Conservation (phyloP, 2,113 vertebrate species). For the Nyctibius bracteatus region DNA sequence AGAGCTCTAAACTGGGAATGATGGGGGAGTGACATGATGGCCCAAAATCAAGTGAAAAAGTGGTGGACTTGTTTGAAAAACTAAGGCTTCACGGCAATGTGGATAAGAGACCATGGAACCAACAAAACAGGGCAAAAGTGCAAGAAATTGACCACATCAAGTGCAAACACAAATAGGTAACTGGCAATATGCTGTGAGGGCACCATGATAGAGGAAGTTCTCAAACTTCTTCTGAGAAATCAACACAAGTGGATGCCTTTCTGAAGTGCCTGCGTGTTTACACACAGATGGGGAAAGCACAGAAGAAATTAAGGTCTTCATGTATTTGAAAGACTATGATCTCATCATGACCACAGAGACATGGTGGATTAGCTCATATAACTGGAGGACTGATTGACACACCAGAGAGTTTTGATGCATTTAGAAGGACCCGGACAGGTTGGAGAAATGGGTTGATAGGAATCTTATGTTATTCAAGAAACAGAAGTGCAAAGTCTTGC, state of each 20-base stretch:
- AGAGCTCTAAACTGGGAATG: neutral
- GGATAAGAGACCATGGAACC: neutral
- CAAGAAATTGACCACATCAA: neutral
- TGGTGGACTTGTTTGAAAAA: neutral
- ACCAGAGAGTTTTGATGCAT: neutral
- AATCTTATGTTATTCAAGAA: neutral
- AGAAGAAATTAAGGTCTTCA: neutral
- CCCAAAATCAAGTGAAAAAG: neutral
- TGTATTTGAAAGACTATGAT: neutral
- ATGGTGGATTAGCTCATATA: neutral
- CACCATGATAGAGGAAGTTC: neutral
- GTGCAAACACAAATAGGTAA: neutral
- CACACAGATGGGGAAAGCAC: neutral
- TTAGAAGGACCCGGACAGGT: neutral
- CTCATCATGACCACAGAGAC: neutral
- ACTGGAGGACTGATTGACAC: neutral
- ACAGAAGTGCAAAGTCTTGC: neutral
- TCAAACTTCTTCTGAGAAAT: neutral
- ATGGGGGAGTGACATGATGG: neutral
- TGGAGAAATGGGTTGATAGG: neutral
- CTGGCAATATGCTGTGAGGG: neutral
- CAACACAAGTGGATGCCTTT: neutral
- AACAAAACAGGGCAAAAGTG: neutral
- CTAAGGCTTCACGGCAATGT: neutral
- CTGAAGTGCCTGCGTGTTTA: neutral